These are phyloP conservation scores for Hemicordylus capensis DNA, from an alignment of 2,113 vertebrate species.

Conservation along the genomic window DNA sequence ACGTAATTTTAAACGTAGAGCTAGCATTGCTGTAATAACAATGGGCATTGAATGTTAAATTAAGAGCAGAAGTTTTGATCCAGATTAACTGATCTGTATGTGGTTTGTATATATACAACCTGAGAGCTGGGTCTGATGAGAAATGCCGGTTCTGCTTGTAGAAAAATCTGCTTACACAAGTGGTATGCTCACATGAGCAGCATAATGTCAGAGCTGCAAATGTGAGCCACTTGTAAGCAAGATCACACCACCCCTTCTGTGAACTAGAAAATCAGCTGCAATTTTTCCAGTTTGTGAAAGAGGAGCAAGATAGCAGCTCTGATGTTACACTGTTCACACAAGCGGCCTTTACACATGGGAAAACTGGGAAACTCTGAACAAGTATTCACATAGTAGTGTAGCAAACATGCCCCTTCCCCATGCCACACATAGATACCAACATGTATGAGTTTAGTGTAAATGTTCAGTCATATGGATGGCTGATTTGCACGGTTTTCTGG, in stretches of 20 bases:
- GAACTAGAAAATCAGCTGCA: too few species aligned
- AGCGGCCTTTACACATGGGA: too few species aligned
- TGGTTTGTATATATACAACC: too few species aligned
- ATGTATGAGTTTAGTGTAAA: neutral
- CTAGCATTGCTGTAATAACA: slow-evolving; percentile 71
- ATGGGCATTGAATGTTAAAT: slow-evolving; percentile 71
- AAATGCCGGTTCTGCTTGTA: too few species aligned
- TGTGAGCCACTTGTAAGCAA: too few species aligned
- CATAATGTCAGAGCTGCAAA: neutral
- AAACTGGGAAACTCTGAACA: neutral
- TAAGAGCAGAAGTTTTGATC: slow-evolving; percentile 68
- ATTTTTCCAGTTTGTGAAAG: neutral
- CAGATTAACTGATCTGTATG: neutral
- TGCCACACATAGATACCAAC: too few species aligned
- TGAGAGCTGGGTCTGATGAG: too few species aligned
- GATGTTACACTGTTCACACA: too few species aligned
- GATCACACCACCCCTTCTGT: too few species aligned
- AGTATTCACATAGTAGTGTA: neutral
- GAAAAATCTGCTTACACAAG: too few species aligned
- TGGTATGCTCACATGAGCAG: neutral
- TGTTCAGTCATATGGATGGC: too few species aligned
- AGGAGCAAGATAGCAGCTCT: neutral
- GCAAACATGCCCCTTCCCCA: too few species aligned
- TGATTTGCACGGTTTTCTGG: neutral
- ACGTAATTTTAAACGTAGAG: slow-evolving; percentile 65